These are phyloP conservation scores for Heliconius sara DNA, from an alignment of 2,888 invertebrate species.

Conservation along the genomic window DNA sequence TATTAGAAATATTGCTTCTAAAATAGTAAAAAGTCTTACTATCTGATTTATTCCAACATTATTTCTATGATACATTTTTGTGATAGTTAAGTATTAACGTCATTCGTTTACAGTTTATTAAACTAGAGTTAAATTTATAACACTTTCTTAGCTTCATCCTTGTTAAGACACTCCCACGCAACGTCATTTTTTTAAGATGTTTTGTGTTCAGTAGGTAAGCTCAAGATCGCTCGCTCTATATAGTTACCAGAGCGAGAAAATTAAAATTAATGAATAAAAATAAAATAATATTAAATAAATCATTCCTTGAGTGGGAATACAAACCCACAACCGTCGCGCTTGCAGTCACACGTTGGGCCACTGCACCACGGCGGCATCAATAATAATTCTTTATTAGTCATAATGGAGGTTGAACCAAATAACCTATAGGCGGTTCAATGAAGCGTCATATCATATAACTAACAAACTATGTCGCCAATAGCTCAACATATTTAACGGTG, in stretches of 20 bases:
- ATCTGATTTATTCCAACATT: too few relatives aligned
- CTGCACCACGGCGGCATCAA: background rate
- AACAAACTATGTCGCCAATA: background rate
- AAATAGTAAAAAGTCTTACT: too few relatives aligned
- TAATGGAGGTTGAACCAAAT: background rate
- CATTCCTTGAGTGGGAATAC: background rate
- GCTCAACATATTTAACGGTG: constrained; percentile 17
- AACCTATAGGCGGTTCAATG: background rate
- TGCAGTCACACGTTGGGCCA: background rate
- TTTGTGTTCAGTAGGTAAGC: background rate
- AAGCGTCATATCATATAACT: background rate
- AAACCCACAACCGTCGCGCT: background rate
- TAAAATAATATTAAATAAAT: background rate
- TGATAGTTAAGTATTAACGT: too few relatives aligned
- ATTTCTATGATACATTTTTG: too few relatives aligned
- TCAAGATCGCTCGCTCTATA: background rate
- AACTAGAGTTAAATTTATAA: too few relatives aligned
- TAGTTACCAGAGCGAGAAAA: background rate
- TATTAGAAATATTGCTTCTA: too few relatives aligned
- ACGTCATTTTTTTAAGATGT: background rate
- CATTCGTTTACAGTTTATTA: too few relatives aligned
- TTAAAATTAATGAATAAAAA: too few relatives aligned
- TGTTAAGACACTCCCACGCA: too few relatives aligned
- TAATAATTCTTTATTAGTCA: background rate
- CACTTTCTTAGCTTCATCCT: too few relatives aligned